Evolutionary conservation across 2,113 vertebrate species (phyloP).

Genomic region (Barnardius zonarius): DNA sequence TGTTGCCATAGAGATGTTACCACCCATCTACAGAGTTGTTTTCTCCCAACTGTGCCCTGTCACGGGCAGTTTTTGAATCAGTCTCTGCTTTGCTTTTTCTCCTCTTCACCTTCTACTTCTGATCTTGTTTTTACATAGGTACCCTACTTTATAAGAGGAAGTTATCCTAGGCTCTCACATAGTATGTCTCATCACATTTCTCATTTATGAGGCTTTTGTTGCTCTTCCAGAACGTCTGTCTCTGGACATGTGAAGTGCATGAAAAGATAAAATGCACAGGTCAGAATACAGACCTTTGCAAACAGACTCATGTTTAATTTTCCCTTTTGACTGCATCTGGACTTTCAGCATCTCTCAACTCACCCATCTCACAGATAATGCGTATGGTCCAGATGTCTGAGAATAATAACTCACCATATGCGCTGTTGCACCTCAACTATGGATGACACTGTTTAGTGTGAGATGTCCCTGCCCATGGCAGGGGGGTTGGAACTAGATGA

Average conservation of each 20-base stretch:
- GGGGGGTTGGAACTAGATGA: too few species aligned
- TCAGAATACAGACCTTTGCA: neutral
- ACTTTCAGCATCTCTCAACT: neutral
- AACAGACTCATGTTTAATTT: neutral
- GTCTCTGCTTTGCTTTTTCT: neutral
- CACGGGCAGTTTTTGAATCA: neutral
- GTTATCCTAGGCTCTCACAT: accelerated
- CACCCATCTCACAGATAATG: neutral
- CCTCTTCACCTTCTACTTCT: neutral
- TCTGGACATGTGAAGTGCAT: neutral
- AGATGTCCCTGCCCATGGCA: too few species aligned
- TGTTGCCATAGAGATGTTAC: neutral
- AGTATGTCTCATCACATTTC: neutral
- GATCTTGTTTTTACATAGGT: neutral
- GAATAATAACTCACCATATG: neutral
- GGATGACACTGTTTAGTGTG: too few species aligned
- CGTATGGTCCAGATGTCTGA: neutral
- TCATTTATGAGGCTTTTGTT: neutral
- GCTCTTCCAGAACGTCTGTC: neutral
- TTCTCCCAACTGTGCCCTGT: neutral
- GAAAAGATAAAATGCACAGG: neutral
- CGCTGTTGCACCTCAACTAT: neutral
- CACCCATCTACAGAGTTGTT: neutral
- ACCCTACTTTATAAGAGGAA: neutral
- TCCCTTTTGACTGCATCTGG: neutral